Percentiles rank a stretch among this genome's conserved stretches.
phyloP scores from a whole-genome alignment of 2,113 vertebrate species.

The Dasyornis broadbenti region DNA sequence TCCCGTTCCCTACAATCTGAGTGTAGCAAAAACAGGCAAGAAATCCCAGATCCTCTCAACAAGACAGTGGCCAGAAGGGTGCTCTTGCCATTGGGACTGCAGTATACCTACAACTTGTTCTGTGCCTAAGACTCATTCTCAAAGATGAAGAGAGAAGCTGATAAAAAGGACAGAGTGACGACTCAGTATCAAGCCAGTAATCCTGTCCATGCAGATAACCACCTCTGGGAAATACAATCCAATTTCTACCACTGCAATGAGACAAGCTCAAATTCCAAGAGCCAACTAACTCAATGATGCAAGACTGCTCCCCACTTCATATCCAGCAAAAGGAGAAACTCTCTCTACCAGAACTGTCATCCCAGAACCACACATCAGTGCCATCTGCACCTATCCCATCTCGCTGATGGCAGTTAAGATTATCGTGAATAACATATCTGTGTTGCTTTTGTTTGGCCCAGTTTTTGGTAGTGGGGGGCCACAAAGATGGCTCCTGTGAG shows the following conservation, averaged over 20 bases:
- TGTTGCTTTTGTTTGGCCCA: no score
- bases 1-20: not conserved
- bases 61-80: not conserved
- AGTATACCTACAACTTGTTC: fast-evolving
- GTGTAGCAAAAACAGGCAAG: not conserved
- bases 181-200: not conserved
- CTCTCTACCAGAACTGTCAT: not conserved
- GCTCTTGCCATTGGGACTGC: not conserved
- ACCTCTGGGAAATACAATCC: not conserved
- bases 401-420: not conserved
- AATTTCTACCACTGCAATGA: not conserved
- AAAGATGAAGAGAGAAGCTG: not conserved
- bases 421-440: not conserved
- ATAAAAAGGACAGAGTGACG: not conserved
- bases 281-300: not conserved
- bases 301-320: not conserved
- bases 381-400: not conserved
- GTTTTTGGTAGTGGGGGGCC: no score
- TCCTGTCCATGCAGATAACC: not conserved
- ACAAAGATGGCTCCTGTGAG: no score
- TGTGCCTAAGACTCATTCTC: no score
- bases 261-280: not conserved
- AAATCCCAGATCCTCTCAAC: not conserved
- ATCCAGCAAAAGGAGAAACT: not conserved
- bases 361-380: not conserved